These are phyloP conservation scores for Maconellicoccus hirsutus DNA, from an alignment of 1,140 invertebrate species.

Conservation along the genomic window DNA sequence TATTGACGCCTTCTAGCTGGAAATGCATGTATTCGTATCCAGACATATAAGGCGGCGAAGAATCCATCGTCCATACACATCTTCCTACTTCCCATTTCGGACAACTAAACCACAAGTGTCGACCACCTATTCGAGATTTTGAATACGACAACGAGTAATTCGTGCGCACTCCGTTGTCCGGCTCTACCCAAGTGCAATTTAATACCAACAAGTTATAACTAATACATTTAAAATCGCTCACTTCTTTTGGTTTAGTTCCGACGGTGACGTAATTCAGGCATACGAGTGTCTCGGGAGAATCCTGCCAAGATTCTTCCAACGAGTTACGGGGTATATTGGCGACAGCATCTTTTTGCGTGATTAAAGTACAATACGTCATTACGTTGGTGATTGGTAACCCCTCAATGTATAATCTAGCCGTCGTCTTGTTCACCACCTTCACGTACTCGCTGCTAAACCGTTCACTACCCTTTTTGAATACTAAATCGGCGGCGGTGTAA, in stretches of 20 bases:
- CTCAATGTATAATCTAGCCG: conserved; percentile 37
- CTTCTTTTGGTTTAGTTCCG: conserved; percentile 44
- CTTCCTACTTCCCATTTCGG: no score
- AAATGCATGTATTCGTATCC: no score
- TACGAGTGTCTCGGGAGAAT: conserved; percentile 29
- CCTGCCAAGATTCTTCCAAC: conserved; percentile 27
- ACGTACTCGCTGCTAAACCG: conserved; percentile 38
- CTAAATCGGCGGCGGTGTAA: conserved; percentile 37
- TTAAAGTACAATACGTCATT: conserved; percentile 37
- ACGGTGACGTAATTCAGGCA: conserved; percentile 42
- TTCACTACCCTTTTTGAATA: conserved; percentile 37
- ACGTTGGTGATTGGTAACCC: conserved; percentile 36
- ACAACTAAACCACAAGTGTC: no score
- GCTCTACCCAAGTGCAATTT: no score
- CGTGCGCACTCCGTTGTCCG: conserved; percentile 41
- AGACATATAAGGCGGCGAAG: no score
- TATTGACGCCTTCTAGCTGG: conserved; percentile 26
- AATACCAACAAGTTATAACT: no score
- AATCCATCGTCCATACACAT: no score
- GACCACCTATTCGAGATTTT: no score
- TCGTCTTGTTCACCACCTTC: conserved; percentile 41
- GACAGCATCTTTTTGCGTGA: no score
- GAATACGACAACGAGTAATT: conserved; percentile 34
- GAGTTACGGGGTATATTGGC: conserved; percentile 15
- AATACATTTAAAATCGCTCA: no score